Evolutionary conservation across 2,888 invertebrate species (phyloP).

Genomic region (Blomia tropicalis): DNA sequence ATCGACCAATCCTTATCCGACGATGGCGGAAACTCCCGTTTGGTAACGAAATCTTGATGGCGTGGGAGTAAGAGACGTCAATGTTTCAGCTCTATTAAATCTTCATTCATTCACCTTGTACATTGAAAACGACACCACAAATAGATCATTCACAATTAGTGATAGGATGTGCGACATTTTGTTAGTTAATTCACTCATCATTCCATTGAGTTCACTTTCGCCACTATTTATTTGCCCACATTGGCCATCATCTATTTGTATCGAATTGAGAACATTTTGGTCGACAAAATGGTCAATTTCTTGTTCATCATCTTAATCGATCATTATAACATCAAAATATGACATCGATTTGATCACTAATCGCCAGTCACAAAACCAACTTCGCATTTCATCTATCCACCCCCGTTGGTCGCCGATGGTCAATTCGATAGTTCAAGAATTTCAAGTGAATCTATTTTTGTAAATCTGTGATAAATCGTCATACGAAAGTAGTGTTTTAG

Average conservation of each 20-base stretch:
- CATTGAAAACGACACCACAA: constrained; percentile 2
- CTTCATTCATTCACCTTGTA: no score
- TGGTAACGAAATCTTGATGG: constrained; percentile 22
- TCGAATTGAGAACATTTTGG: no score
- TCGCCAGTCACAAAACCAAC: neutral
- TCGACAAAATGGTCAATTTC: no score
- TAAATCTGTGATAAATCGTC: neutral
- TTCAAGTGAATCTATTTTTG: neutral
- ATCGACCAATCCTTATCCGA: constrained; percentile 5
- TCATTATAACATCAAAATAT: no score
- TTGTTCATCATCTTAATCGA: no score
- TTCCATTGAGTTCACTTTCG: neutral
- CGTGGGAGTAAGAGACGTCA: no score
- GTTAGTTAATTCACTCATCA: neutral
- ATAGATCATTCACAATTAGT: neutral
- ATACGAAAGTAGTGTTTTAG: neutral
- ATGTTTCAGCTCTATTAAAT: no score
- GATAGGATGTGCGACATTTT: neutral
- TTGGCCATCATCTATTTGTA: neutral
- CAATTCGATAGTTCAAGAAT: no score
- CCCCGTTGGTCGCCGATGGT: no score
- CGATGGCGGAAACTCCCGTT: constrained; percentile 20
- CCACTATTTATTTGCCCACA: constrained; percentile 13
- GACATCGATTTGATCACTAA: neutral
- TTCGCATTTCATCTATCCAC: neutral